Evolutionary conservation across 1,140 invertebrate species (phyloP).

Genomic region (Paralvinella palmiformis): DNA sequence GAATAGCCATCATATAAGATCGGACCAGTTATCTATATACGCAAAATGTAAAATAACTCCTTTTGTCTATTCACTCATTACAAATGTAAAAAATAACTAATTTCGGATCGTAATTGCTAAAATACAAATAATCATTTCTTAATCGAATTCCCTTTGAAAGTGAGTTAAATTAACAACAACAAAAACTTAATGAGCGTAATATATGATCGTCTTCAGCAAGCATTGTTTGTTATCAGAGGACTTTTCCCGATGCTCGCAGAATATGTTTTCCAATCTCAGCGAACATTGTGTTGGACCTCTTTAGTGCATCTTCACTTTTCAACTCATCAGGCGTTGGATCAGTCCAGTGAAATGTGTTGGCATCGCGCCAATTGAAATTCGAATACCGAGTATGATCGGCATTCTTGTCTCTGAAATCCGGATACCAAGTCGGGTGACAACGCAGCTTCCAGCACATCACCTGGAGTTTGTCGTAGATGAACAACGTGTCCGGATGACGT

Average conservation of each 20-base stretch:
- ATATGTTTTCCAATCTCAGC: slow-evolving; percentile 16
- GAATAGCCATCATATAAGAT: no score
- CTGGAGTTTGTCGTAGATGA: slow-evolving; percentile 12
- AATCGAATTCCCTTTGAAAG: no score
- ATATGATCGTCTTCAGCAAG: no score
- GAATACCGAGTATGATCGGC: slow-evolving; percentile 10
- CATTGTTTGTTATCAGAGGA: no score
- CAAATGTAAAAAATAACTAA: no score
- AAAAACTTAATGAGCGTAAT: no score
- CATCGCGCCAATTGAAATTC: slow-evolving; percentile 10
- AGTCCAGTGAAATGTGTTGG: slow-evolving; percentile 21
- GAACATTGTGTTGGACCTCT: slow-evolving; percentile 13
- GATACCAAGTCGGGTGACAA: slow-evolving; percentile 14
- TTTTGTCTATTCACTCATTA: no score
- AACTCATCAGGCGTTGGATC: slow-evolving; percentile 16
- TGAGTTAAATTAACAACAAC: no score
- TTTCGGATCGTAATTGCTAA: no score
- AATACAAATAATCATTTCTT: no score
- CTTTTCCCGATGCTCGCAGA: slow-evolving; percentile 14
- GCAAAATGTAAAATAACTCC: no score
- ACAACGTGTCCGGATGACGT: slow-evolving; percentile 11
- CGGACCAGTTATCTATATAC: no score
- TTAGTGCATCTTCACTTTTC: not conserved
- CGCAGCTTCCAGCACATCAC: slow-evolving; percentile 15
- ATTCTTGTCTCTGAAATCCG: slow-evolving; percentile 13